Base-by-base conservation (phyloP, 1,140 invertebrate genomes). In the Penaeus chinensis region DNA sequence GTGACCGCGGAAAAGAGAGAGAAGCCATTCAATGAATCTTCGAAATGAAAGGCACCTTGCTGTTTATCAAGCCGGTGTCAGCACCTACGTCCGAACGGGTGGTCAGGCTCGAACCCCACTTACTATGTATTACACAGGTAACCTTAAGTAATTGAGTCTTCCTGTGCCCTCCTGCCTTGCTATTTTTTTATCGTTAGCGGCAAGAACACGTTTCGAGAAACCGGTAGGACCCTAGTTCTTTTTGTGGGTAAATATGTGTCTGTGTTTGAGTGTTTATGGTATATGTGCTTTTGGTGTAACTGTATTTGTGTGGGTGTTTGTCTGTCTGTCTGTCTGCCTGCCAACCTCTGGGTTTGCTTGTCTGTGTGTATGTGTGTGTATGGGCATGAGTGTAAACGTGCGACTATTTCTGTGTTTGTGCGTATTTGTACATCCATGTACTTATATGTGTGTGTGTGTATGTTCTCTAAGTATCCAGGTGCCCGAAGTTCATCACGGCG, bases 201-300 rank as follows among this genome's bases (percentile, higher is more conserved):
- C 63, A 54, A 19, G 10, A 32, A 54, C 16, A 54, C n/a, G 66
- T 32, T 32, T 81, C 22, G 2, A n/a, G 19, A 19, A 27, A 22
- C 16, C 24, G n/a, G 22, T 81, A 60, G 4, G 60, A 2, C 27
- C 18, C 63, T 62, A 18, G n/a, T 13, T 61, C 20, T 81, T 54
- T 82, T 20, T 82, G 11, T 82, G 60, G 2, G 22, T 3, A 60
- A 65, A 19, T 63, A 22, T 42, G 20, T 63, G 79, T 82, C 11
- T 82, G 60, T 82, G 22, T 82, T 54, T 81, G 60, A 61, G 80
- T 82, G n/a, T 82, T 47, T 82, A 54, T 82, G 80, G 61, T 82
- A 32, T 82, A 24, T 82, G 61, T 82, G 61, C 65, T 42, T 82
- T 42, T 82, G 80, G 80, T 82, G 61, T 82, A 54, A 61, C 24